phyloP scores from a whole-genome alignment of 2,888 invertebrate species.

The Arenicola marina region DNA sequence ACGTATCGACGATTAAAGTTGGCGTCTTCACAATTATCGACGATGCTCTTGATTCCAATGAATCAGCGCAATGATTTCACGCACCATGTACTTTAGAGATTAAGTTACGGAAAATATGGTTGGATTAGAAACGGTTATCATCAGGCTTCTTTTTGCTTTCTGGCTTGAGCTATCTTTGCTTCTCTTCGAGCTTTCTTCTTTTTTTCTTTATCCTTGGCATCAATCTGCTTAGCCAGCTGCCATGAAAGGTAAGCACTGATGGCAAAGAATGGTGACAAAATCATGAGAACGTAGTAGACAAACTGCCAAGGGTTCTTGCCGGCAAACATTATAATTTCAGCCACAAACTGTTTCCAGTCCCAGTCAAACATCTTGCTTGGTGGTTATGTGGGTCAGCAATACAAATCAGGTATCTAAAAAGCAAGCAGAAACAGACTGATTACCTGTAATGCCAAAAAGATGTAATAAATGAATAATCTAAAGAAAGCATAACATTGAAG shows the following conservation, averaged over 20 bases:
- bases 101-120: no score
- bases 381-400: neutral
- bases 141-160: constrained; percentile 38
- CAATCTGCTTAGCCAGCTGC: constrained; percentile 65
- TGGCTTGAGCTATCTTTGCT: constrained; percentile 58
- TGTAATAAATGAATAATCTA: no score
- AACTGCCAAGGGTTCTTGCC: constrained; percentile 63
- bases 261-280: constrained; percentile 64
- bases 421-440: no score
- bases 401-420: neutral
- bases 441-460: no score
- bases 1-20: no score
- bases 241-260: constrained; percentile 65
- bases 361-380: constrained; percentile 18
- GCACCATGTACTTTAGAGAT: no score
- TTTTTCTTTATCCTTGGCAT: constrained; percentile 64
- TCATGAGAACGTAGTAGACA: constrained; percentile 64
- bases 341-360: constrained; percentile 51
- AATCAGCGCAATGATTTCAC: no score
- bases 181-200: constrained; percentile 61
- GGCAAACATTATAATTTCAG: constrained; percentile 52
- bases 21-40: no score
- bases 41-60: no score
- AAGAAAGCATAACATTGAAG: no score
- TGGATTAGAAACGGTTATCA: no score